phyloP scores from a whole-genome alignment of 2,888 invertebrate genomes.

The Caenorhabditis drosophilae region DNA sequence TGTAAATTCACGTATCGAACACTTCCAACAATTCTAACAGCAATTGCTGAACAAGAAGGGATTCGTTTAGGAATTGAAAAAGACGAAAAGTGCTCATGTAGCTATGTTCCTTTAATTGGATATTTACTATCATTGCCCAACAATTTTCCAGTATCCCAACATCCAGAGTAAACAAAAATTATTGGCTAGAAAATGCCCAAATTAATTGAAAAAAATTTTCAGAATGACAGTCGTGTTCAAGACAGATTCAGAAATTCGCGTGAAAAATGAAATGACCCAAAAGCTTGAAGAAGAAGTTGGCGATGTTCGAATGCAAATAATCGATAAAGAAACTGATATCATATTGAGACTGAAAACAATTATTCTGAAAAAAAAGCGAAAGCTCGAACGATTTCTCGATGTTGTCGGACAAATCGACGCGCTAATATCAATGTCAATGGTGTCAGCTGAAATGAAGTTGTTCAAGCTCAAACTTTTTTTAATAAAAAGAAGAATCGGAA shows the following conservation, averaged over 20 bases:
- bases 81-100: constrained; percentile 68
- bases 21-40: constrained; percentile 79
- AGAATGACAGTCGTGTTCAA: constrained; percentile 31
- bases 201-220: no score
- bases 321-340: constrained; percentile 81
- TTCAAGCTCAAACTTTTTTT: neutral
- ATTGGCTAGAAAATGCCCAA: no score
- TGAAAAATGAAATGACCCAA: constrained; percentile 77
- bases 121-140: constrained; percentile 81
- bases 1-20: constrained; percentile 76
- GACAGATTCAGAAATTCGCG: constrained; percentile 73
- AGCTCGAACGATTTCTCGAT: constrained; percentile 75
- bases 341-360: constrained; percentile 72
- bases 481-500: neutral
- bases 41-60: constrained; percentile 77
- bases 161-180: no score
- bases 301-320: constrained; percentile 80
- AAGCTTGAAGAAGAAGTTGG: constrained; percentile 82
- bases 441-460: constrained; percentile 33
- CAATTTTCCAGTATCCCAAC: constrained; percentile 16
- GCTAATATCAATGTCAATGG: constrained; percentile 29
- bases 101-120: constrained; percentile 75
- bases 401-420: constrained; percentile 78
- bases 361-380: constrained; percentile 75
- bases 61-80: constrained; percentile 34